phyloP scores from a whole-genome alignment of 2,888 invertebrate genomes.

The Diachrysia chrysitis region DNA sequence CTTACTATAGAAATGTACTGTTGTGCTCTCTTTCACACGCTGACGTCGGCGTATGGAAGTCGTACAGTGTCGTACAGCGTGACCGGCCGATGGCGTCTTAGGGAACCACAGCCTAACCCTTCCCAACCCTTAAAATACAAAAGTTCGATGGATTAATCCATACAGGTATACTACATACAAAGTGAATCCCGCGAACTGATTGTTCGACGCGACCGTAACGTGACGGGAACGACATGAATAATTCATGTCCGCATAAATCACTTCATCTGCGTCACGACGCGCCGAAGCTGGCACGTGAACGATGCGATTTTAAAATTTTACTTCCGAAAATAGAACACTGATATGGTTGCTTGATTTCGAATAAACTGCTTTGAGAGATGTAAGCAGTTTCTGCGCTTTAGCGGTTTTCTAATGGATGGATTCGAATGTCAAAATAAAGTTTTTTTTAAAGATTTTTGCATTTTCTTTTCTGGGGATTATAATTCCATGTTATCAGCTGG shows the following conservation, averaged over 20 bases:
- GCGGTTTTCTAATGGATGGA: not conserved
- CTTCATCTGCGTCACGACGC: constrained; percentile 53
- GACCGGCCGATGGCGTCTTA: too few relatives aligned
- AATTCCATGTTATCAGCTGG: too few relatives aligned
- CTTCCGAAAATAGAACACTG: constrained; percentile 15
- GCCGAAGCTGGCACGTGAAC: constrained; percentile 28
- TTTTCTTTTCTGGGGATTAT: too few relatives aligned
- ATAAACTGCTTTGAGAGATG: not conserved
- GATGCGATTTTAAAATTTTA: constrained; percentile 46
- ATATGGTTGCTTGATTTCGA: constrained; percentile 18
- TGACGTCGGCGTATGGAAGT: too few relatives aligned
- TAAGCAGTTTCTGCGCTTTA: not conserved
- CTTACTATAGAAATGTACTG: too few relatives aligned
- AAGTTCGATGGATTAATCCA: constrained; percentile 19
- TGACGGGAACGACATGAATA: constrained; percentile 52
- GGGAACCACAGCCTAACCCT: too few relatives aligned
- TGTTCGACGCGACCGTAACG: constrained; percentile 47
- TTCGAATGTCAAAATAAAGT: too few relatives aligned
- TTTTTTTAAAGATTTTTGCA: not conserved
- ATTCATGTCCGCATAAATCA: constrained; percentile 57
- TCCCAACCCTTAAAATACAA: too few relatives aligned
- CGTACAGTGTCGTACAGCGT: too few relatives aligned
- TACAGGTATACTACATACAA: constrained; percentile 27
- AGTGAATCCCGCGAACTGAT: constrained; percentile 52
- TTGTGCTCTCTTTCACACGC: too few relatives aligned